phyloP scores from a whole-genome alignment of 2,797 vertebrate genomes.

The Pseudocheirus occidentalis region DNA sequence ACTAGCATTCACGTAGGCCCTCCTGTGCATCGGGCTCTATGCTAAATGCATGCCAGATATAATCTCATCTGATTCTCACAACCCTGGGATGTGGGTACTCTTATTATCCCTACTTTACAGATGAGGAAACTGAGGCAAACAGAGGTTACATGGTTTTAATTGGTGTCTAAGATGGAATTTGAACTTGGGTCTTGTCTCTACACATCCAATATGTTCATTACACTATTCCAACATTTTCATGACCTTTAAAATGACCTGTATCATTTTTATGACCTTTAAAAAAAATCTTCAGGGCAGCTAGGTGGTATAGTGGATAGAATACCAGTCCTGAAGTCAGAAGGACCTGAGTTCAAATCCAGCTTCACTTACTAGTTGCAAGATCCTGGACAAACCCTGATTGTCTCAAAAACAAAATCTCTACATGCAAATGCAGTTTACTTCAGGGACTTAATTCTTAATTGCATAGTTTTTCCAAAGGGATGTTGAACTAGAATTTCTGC shows the following conservation, averaged over 20 bases:
- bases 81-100: neutral
- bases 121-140: neutral
- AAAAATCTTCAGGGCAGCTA: neutral
- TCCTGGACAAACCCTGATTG: neutral
- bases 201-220: neutral
- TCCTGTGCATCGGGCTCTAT: neutral
- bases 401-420: neutral
- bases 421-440: neutral
- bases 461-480: neutral
- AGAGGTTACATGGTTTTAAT: neutral
- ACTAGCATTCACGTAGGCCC: neutral
- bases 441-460: neutral
- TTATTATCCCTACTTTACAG: neutral
- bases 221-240: neutral
- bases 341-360: neutral
- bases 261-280: neutral
- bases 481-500: neutral
- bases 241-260: neutral
- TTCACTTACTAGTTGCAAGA: neutral
- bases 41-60: neutral
- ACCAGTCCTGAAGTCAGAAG: neutral
- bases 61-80: neutral
- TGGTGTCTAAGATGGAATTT: neutral
- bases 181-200: neutral
- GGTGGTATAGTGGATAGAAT: too few species aligned